A percentile compares a stretch with the other conserved stretches of the same genome.
phyloP scores from a whole-genome alignment of 53 echinoderm and acorn worm genomes.

The Stichopus horrens region DNA sequence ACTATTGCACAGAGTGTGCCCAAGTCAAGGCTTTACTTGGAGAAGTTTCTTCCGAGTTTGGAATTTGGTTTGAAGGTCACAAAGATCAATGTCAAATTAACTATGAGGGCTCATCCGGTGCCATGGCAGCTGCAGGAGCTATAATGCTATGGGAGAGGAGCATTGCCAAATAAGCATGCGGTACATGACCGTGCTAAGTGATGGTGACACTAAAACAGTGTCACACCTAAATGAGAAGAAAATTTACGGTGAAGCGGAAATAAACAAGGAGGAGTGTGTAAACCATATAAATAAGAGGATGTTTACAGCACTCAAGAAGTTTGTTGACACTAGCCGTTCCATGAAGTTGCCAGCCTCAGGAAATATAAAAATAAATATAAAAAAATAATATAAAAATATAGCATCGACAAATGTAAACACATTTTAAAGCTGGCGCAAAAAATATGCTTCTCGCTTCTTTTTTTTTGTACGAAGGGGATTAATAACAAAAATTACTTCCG shows the following conservation, averaged over 20 bases:
- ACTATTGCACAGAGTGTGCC: background rate
- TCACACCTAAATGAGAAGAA: conserved; percentile 11
- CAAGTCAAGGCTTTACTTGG: conserved; percentile 6
- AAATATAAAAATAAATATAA: too few species aligned
- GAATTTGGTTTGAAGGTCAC: conserved; percentile 30
- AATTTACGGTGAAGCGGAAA: conserved; percentile 27
- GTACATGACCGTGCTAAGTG: conserved; percentile 23
- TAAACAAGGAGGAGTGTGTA: too few species aligned
- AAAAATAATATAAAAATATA: too few species aligned
- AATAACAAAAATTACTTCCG: too few species aligned
- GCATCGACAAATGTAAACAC: too few species aligned
- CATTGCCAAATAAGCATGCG: conserved; percentile 4
- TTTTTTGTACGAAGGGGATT: too few species aligned
- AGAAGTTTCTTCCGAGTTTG: conserved; percentile 10
- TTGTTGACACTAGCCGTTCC: too few species aligned
- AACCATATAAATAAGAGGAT: conserved; percentile 35
- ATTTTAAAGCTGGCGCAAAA: too few species aligned
- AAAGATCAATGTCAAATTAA: conserved; percentile 1
- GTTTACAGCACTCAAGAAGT: background rate
- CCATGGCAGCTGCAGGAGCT: conserved; percentile 24
- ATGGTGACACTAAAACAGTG: conserved; percentile 45
- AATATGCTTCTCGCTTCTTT: too few species aligned
- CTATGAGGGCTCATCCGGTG: conserved; percentile 9
- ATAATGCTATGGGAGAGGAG: conserved; percentile 32
- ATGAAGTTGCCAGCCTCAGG: too few species aligned